Percentiles rank a stretch among this genome's conserved stretches.
Evolutionary conservation across 2,797 vertebrate species (phyloP).

Genomic region (Gallinago nigripennis): DNA sequence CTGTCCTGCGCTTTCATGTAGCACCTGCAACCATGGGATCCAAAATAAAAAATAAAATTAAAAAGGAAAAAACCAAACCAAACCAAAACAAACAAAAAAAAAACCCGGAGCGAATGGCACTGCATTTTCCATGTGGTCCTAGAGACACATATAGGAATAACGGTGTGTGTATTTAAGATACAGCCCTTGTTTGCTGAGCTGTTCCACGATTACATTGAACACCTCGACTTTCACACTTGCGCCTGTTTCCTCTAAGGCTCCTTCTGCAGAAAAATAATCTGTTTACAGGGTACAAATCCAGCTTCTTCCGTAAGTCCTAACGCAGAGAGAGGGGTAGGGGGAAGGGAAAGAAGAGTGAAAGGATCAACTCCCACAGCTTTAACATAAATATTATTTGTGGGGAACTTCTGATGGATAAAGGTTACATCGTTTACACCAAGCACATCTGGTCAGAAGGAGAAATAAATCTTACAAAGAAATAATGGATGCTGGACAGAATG

Average conservation of each 20-base stretch:
- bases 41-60: not conserved
- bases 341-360: not conserved
- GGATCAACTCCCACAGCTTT: not conserved
- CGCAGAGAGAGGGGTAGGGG: accelerated
- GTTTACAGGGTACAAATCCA: not conserved
- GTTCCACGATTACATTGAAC: not conserved
- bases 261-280: not conserved
- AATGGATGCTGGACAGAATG: not conserved
- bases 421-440: not conserved
- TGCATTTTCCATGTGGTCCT: not conserved
- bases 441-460: not conserved
- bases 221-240: not conserved
- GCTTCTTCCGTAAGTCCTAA: not conserved
- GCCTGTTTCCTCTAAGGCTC: not conserved
- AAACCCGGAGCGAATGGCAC: accelerated
- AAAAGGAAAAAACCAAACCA: not conserved
- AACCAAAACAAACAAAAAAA: too few relatives aligned
- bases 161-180: not conserved
- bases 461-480: not conserved
- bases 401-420: not conserved
- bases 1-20: not conserved
- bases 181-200: not conserved
- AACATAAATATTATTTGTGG: not conserved
- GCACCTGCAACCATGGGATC: not conserved
- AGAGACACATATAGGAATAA: not conserved